Percentiles rank a stretch among this genome's conserved stretches.
phyloP scores from a whole-genome alignment of 2,113 vertebrate species.

The Emydura subglobosa region DNA sequence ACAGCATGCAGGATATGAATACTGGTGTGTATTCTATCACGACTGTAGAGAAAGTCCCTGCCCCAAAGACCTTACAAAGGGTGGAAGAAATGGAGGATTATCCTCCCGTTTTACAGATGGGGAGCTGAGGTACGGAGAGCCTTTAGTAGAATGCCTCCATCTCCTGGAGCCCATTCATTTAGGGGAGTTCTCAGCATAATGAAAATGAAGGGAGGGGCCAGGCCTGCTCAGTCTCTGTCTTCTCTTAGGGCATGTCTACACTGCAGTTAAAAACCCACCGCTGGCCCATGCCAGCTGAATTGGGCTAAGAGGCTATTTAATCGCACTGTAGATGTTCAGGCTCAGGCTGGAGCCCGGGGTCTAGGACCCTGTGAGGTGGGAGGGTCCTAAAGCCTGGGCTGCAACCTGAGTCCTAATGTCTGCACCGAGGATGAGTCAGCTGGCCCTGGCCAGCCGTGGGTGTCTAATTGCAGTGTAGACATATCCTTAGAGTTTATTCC shows the following conservation, averaged over 20 bases:
- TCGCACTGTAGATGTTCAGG: background rate
- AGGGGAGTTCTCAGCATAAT: background rate
- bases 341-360: background rate
- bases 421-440: no score
- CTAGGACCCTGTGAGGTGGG: background rate
- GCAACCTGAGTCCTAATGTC: no score
- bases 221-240: background rate
- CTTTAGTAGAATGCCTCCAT: background rate
- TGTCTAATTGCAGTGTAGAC: background rate
- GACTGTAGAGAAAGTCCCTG: no score
- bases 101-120: no score
- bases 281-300: background rate
- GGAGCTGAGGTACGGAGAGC: no score
- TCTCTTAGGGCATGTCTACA: background rate
- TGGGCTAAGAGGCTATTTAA: background rate
- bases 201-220: background rate
- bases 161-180: background rate
- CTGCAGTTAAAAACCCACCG: background rate
- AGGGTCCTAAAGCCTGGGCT: background rate
- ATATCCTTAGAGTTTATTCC: background rate
- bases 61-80: no score
- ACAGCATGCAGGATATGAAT: no score
- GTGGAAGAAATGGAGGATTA: no score
- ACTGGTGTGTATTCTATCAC: no score
- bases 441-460: background rate